These are phyloP conservation scores for Gymnoscopelus braueri DNA, from an alignment of 2,797 vertebrate genomes.

Conservation along the genomic window DNA sequence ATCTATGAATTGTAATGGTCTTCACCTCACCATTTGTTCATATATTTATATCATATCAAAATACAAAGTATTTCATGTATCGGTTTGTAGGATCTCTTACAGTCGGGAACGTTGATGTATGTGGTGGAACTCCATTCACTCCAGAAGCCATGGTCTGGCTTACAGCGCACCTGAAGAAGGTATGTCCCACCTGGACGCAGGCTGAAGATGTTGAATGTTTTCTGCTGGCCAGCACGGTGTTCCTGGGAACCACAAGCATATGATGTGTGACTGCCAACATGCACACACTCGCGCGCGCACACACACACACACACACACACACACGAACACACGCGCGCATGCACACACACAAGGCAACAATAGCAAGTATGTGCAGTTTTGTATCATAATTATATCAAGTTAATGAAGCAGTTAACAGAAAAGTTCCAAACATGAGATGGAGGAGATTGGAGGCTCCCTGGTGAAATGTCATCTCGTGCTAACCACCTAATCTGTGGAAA, in stretches of 20 bases:
- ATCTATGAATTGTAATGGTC: no score
- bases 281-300: no score
- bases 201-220: slow-evolving; percentile 85
- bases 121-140: slow-evolving; percentile 87
- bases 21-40: neutral
- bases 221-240: slow-evolving; percentile 85
- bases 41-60: neutral
- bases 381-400: no score
- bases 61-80: neutral
- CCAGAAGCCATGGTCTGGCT: slow-evolving; percentile 89
- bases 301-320: slow-evolving; percentile 9
- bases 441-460: no score
- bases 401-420: no score
- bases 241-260: slow-evolving; percentile 60
- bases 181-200: slow-evolving; percentile 84
- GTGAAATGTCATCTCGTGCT: no score
- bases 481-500: no score
- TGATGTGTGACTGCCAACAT: no score
- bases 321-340: slow-evolving; percentile 16
- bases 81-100: slow-evolving; percentile 77
- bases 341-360: neutral
- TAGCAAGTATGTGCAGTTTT: neutral
- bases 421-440: no score
- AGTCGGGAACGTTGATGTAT: slow-evolving; percentile 79
- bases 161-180: slow-evolving; percentile 89